These are phyloP conservation scores for Drosophila niveifrons DNA, from an alignment of 2,888 invertebrate species.

Conservation along the genomic window DNA sequence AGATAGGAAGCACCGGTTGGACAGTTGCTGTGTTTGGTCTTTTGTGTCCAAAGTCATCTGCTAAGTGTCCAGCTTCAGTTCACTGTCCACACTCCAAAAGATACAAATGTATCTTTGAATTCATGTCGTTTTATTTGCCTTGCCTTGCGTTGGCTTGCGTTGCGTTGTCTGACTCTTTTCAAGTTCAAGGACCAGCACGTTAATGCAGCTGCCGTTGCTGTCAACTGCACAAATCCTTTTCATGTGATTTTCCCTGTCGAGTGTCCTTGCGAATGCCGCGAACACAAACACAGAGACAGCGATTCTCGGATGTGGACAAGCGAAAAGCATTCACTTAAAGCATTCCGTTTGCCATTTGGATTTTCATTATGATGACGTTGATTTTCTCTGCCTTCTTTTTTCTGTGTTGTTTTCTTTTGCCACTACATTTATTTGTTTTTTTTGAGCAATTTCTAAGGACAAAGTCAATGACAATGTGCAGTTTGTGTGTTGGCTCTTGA, in stretches of 20 bases:
- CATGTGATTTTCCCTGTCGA: neutral
- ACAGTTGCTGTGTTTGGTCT: conserved; percentile 23
- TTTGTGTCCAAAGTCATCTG: conserved; percentile 36
- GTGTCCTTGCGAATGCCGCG: conserved; percentile 37
- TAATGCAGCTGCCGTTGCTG: conserved; percentile 7
- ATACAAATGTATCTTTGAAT: conserved; percentile 18
- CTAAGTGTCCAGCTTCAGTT: conserved; percentile 20
- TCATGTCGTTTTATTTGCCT: conserved; percentile 22
- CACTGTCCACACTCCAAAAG: conserved; percentile 3
- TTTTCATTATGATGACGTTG: conserved; percentile 37
- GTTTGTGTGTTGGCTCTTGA: conserved; percentile 32
- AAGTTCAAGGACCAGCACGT: conserved; percentile 60
- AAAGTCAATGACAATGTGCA: conserved; percentile 61
- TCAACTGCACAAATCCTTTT: conserved; percentile 42
- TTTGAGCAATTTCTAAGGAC: conserved; percentile 47
- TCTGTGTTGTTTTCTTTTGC: conserved; percentile 17
- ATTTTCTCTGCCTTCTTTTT: neutral
- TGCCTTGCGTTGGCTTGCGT: no score
- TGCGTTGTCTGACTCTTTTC: conserved; percentile 19
- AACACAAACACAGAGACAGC: neutral
- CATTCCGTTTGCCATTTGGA: conserved; percentile 39
- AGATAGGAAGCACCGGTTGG: conserved; percentile 1
- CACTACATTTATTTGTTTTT: conserved; percentile 4
- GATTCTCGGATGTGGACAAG: neutral
- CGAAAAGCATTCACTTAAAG: conserved; percentile 24